Percentiles rank a stretch among this genome's conserved stretches.
phyloP scores from a whole-genome alignment of 2,113 vertebrate genomes.

The Nipponia nippon region DNA sequence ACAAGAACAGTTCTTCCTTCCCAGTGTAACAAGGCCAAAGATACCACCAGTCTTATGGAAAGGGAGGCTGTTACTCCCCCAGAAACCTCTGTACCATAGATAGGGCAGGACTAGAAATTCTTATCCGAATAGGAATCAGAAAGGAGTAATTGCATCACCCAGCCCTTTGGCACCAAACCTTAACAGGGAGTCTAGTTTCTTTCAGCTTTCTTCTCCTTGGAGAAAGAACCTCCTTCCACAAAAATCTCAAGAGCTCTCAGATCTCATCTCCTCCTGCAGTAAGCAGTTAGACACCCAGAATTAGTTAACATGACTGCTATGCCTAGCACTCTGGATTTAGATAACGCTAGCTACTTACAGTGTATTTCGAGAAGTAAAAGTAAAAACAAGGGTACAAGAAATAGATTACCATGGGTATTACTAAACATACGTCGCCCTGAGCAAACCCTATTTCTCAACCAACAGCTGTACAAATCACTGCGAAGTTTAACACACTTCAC shows the following conservation, averaged over 20 bases:
- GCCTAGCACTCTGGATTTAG: not conserved
- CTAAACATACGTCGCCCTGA: not conserved
- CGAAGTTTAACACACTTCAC: not conserved
- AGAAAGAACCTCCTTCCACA: not conserved
- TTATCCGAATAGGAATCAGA: not conserved
- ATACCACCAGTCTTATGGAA: not conserved
- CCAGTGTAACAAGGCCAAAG: not conserved
- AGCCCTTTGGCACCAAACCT: not conserved
- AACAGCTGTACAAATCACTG: not conserved
- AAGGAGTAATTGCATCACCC: not conserved
- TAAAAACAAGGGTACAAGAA: not conserved
- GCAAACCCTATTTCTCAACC: not conserved
- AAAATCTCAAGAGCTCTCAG: not conserved
- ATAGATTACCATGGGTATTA: not conserved
- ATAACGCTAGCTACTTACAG: not conserved
- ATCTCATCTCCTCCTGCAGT: not conserved
- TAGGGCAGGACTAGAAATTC: not conserved
- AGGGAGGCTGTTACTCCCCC: not conserved
- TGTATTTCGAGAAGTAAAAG: not conserved
- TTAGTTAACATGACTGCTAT: not conserved
- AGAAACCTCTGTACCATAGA: not conserved
- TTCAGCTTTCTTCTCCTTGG: not conserved
- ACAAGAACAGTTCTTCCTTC: not conserved
- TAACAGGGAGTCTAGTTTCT: not conserved
- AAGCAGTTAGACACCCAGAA: not conserved